These are phyloP conservation scores for Papilio glaucus DNA, from an alignment of 1,140 invertebrate genomes.

Conservation along the genomic window DNA sequence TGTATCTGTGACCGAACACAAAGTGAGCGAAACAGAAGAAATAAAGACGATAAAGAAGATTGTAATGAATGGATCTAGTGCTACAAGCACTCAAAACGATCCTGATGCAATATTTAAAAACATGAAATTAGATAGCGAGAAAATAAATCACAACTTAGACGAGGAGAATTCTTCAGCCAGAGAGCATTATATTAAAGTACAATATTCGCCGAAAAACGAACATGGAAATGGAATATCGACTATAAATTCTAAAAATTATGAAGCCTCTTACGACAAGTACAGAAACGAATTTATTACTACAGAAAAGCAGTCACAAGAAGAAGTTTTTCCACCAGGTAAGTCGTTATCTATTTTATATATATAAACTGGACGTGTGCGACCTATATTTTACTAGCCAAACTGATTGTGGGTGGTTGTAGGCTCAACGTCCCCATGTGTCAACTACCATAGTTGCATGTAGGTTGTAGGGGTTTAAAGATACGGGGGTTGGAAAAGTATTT, in stretches of 20 bases:
- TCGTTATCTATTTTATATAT: neutral
- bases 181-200: conserved; percentile 35
- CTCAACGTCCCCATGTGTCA: no score
- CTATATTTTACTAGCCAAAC: no score
- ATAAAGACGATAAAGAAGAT: conserved; percentile 80
- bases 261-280: neutral
- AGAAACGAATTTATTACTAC: no score
- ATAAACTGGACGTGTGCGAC: no score
- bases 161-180: neutral
- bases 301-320: no score
- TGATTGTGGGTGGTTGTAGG: no score
- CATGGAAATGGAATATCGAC: conserved; percentile 23
- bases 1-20: conserved; percentile 73
- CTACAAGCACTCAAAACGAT: conserved; percentile 37
- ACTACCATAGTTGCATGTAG: no score
- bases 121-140: neutral
- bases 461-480: no score
- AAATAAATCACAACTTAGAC: neutral
- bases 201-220: conserved; percentile 42
- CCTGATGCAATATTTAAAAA: neutral
- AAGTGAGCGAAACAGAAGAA: conserved; percentile 78
- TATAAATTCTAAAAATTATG: neutral
- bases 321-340: neutral
- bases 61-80: conserved; percentile 67
- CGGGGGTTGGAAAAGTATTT: no score